Evolutionary conservation across 2,797 vertebrate genomes (phyloP).

Genomic region (Harpagifer antarcticus): DNA sequence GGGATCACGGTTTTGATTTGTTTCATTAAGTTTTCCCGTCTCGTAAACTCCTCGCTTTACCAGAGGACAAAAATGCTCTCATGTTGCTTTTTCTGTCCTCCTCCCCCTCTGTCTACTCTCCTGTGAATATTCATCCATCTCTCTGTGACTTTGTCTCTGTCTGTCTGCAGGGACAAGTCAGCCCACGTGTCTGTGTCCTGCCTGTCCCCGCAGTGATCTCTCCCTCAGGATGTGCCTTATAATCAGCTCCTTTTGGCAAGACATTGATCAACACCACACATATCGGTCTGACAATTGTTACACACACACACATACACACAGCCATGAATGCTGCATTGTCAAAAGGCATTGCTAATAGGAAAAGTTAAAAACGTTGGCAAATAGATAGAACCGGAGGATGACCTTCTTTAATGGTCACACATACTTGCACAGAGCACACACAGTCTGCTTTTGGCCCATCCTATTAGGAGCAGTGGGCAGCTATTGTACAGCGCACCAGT

Average conservation of each 20-base stretch:
- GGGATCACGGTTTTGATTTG: conserved; percentile 11
- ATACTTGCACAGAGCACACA: too few relatives aligned
- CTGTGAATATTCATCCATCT: conserved; percentile 53
- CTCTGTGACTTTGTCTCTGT: conserved; percentile 11
- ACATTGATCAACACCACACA: conserved; percentile 60
- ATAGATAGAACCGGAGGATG: too few relatives aligned
- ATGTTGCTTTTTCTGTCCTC: conserved; percentile 27
- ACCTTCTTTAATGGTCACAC: too few relatives aligned
- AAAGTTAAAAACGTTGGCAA: background rate
- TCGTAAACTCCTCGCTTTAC: conserved; percentile 16
- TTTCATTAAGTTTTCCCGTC: conserved; percentile 11
- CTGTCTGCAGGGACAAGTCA: conserved; percentile 18
- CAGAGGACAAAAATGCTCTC: conserved; percentile 28
- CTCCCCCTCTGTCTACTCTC: conserved; percentile 36
- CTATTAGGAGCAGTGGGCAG: too few relatives aligned
- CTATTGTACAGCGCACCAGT: too few relatives aligned
- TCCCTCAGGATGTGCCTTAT: conserved; percentile 59
- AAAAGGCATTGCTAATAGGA: background rate
- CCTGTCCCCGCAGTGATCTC: conserved; percentile 51
- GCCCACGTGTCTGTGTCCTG: conserved; percentile 42
- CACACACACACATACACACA: conserved; percentile 17
- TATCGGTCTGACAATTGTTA: conserved; percentile 56
- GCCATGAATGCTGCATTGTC: background rate
- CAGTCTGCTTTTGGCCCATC: too few relatives aligned
- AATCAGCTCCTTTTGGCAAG: conserved; percentile 63